Base-by-base conservation (phyloP, 2,888 invertebrate species). In the Drosophila austrosaltans region DNA sequence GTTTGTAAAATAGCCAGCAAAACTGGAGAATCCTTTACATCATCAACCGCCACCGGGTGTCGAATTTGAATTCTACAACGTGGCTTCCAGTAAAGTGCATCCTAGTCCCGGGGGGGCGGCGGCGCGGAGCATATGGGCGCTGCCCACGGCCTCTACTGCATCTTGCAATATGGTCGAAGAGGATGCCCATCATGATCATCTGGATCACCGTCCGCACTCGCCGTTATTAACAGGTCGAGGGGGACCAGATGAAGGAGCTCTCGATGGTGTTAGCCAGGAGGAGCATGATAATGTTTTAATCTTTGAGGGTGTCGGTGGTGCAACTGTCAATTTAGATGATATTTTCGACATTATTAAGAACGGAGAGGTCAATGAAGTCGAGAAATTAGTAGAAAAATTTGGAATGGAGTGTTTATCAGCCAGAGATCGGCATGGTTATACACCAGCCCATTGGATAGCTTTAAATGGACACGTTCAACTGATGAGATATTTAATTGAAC, bases 361-460 rank as follows among this genome's bases (percentile, higher is more conserved):
- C 22, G 97, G 97, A 2, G 96, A 97, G 91, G 95, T 97, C 6
- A 94, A 95, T 30, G 97, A 96, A 77, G 96, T 98, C 48, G 97
- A 98, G 91, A 95, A 95, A 64, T 92, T 97, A 56, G 96, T 97
- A 0, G 97, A 98, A 88, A 96, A 96, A 91, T 94, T 95, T 53
- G 97, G 97, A 0, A 93, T 95, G 20, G 96, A 96, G 90, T 95
- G 95, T 66, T 92, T 98, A 67, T 95, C 95, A 65, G 95, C 96
- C 0, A 94, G 97, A 22, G 98, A 98, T 92, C 96, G 97, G 90
- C 97, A 97, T 93, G 98, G 98, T 20, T 97, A 98, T 92, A 98
- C 98, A 0, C 97, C 97, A 0, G 97, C 97, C 25, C 98, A 98
- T 91, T 98, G 98, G 98, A 97, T 92, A 22, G 92, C 92, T 0